Percentiles rank a stretch among this genome's conserved stretches.
Evolutionary conservation across 37 sponge, comb jelly and placozoan species (phyloP).

Genomic region (Corticium candelabrum): DNA sequence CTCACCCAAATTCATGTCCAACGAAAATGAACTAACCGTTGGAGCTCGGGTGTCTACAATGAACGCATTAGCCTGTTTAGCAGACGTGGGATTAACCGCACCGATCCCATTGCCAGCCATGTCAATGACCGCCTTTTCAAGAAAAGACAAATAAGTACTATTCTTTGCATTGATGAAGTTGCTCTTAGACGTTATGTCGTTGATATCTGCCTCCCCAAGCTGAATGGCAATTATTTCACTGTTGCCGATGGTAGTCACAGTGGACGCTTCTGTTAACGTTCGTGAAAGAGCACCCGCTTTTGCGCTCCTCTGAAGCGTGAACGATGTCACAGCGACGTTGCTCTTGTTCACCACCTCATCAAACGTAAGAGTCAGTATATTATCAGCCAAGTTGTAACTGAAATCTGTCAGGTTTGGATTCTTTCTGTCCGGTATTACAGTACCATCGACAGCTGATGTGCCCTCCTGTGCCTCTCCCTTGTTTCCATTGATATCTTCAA

Average conservation of each 20-base stretch:
- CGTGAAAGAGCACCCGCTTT: conserved; percentile 25
- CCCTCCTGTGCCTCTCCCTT: neutral
- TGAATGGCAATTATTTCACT: conserved; percentile 29
- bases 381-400: conserved; percentile 33
- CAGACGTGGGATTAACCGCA: conserved; percentile 51
- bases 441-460: conserved; percentile 21
- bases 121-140: conserved; percentile 30
- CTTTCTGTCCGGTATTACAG: conserved; percentile 32
- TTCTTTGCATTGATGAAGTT: conserved; percentile 37
- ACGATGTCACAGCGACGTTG: conserved; percentile 30
- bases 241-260: conserved; percentile 7
- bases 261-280: too few relatives aligned
- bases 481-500: conserved; percentile 23
- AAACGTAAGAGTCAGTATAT: conserved; percentile 52
- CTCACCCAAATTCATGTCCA: conserved; percentile 60
- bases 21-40: conserved; percentile 30
- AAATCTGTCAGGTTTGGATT: conserved; percentile 29
- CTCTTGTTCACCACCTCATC: conserved; percentile 50
- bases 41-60: conserved; percentile 54
- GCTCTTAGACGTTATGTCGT: conserved; percentile 51
- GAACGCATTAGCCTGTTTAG: conserved; percentile 28
- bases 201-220: conserved; percentile 49
- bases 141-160: conserved; percentile 37
- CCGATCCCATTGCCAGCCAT: conserved; percentile 62
- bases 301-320: conserved; percentile 47